Conservation (phyloP, 2,797 vertebrate genomes). For the Enteromius paludinosus region DNA sequence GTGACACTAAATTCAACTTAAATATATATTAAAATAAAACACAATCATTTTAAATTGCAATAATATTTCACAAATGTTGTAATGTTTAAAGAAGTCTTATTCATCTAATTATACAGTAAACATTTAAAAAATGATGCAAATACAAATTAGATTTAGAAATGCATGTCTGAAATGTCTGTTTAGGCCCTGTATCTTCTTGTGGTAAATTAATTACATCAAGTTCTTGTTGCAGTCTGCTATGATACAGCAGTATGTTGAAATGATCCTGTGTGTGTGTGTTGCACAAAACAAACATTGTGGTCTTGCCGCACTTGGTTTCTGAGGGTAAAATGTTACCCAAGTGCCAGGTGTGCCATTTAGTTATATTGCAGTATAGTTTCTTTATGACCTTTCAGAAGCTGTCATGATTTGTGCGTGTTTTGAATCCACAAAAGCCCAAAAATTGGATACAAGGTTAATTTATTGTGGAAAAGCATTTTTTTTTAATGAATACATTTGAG, state of each 20-base stretch:
- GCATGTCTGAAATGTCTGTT: neutral
- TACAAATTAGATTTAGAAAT: neutral
- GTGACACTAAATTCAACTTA: neutral
- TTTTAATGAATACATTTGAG: constrained; percentile 36
- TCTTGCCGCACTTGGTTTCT: constrained; percentile 1
- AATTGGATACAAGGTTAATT: constrained; percentile 42
- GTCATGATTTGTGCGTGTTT: neutral
- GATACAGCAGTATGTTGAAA: neutral
- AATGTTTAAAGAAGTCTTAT: too few relatives aligned
- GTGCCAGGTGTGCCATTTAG: neutral
- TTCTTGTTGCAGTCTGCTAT: neutral
- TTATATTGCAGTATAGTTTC: neutral
- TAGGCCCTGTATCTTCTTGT: neutral
- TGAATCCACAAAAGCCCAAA: neutral
- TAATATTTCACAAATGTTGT: too few relatives aligned
- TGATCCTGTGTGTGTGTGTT: neutral
- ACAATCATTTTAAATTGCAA: neutral
- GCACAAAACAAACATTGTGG: constrained; percentile 1
- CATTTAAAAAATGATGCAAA: neutral
- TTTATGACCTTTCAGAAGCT: neutral
- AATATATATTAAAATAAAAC: neutral
- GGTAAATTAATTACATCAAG: neutral
- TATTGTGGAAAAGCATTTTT: constrained; percentile 6
- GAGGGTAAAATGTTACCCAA: neutral
- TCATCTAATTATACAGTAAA: too few relatives aligned